Conservation (phyloP, 2,888 invertebrate species). For the Maniola hyperantus region DNA sequence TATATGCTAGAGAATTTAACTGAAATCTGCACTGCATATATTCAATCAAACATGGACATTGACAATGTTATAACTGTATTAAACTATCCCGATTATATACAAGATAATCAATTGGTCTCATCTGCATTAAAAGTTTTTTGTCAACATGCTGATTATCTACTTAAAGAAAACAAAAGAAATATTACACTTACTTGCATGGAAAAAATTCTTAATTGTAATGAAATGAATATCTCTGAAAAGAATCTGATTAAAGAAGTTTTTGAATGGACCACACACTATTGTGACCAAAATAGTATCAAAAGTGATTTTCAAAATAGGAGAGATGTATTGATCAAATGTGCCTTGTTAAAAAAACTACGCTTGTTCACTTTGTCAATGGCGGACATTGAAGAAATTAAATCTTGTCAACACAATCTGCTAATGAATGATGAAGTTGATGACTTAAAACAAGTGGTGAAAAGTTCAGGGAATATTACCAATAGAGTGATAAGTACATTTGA, state of each 20-base stretch:
- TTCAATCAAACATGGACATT: conserved; percentile 80
- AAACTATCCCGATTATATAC: conserved; percentile 83
- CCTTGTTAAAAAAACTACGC: conserved; percentile 71
- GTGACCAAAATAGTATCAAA: conserved; percentile 66
- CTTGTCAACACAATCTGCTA: conserved; percentile 62
- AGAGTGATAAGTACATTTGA: conserved; percentile 41
- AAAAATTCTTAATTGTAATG: conserved; percentile 73
- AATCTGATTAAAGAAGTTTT: conserved; percentile 79
- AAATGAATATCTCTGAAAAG: conserved; percentile 78
- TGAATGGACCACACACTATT: conserved; percentile 81
- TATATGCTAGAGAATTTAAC: conserved; percentile 83
- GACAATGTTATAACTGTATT: conserved; percentile 82
- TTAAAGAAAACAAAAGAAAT: conserved; percentile 72
- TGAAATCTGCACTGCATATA: conserved; percentile 77
- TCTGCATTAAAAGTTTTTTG: conserved; percentile 81
- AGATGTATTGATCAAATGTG: conserved; percentile 64
- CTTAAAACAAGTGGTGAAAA: conserved; percentile 34
- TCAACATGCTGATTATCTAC: conserved; percentile 79
- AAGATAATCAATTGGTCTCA: conserved; percentile 77
- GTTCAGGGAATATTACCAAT: conserved; percentile 40
- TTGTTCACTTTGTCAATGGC: conserved; percentile 62
- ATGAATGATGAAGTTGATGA: conserved; percentile 44
- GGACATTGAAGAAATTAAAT: conserved; percentile 67
- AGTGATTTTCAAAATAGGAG: conserved; percentile 70
- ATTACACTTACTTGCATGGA: conserved; percentile 77